Evolutionary conservation across 2,888 invertebrate species (phyloP).

Genomic region (Stramonita haemastoma): DNA sequence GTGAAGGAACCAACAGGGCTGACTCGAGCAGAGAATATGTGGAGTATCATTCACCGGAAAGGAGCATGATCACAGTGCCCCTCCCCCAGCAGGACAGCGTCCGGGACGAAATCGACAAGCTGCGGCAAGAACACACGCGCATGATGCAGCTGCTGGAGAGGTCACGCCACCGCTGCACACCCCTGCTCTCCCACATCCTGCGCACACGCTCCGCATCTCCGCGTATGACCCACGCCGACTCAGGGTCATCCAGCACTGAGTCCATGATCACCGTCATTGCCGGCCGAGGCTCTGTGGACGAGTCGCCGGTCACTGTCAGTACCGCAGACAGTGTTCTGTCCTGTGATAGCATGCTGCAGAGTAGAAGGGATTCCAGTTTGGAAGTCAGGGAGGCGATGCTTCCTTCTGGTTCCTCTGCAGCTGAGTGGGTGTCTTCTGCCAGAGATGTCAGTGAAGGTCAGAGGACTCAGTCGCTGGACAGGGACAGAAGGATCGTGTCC

Average conservation of each 20-base stretch:
- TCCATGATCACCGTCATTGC: slow-evolving; percentile 49
- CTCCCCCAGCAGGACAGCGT: neutral
- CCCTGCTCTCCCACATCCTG: neutral
- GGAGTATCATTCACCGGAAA: neutral
- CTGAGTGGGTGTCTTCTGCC: too few species aligned
- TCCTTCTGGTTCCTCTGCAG: neutral
- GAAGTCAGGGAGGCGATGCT: neutral
- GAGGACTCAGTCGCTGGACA: slow-evolving; percentile 7
- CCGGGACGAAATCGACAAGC: slow-evolving; percentile 62
- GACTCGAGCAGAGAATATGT: neutral
- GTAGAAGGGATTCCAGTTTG: neutral
- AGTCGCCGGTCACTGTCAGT: slow-evolving; percentile 23
- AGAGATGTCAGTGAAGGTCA: neutral
- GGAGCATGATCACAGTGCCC: neutral
- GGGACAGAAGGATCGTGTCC: neutral
- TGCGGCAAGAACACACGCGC: slow-evolving; percentile 65
- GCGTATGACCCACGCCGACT: slow-evolving; percentile 9
- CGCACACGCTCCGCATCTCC: slow-evolving; percentile 26
- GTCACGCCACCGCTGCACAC: slow-evolving; percentile 37
- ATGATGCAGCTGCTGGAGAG: slow-evolving; percentile 64
- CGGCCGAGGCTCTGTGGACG: slow-evolving; percentile 35
- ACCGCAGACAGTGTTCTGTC: neutral
- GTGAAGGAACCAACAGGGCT: neutral
- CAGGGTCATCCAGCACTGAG: slow-evolving; percentile 44
- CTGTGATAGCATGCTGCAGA: neutral